Conservation (phyloP, 92 coral and sea anemone species). For the Ricordea florida region DNA sequence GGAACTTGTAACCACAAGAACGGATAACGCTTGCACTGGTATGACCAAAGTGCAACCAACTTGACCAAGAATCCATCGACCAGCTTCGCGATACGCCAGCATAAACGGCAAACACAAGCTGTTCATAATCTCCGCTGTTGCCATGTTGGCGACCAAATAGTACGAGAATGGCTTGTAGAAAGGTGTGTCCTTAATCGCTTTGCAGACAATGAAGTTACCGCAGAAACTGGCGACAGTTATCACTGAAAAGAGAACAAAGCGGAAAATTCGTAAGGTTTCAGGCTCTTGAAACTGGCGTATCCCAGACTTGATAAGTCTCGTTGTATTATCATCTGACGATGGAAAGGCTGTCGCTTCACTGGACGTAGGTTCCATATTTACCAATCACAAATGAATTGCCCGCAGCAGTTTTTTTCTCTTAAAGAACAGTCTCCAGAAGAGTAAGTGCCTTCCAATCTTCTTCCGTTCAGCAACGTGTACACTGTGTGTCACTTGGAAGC, state of each 20-base stretch:
- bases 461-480: too few relatives aligned
- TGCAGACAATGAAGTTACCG: conserved; percentile 52
- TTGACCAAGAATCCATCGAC: not conserved
- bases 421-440: too few relatives aligned
- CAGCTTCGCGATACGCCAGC: not conserved
- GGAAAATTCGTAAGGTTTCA: conserved; percentile 3
- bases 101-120: conserved; percentile 38
- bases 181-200: conserved; percentile 24
- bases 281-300: conserved; percentile 36
- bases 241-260: conserved; percentile 30
- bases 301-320: too few relatives aligned
- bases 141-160: conserved; percentile 56
- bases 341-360: too few relatives aligned
- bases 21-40: conserved; percentile 33
- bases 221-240: conserved; percentile 34
- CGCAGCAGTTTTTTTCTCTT: too few relatives aligned
- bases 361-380: too few relatives aligned
- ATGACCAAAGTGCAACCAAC: conserved; percentile 28
- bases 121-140: conserved; percentile 52
- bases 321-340: too few relatives aligned
- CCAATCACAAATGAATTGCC: too few relatives aligned
- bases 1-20: conserved; percentile 41
- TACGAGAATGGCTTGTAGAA: conserved; percentile 57
- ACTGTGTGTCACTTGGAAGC: too few relatives aligned
- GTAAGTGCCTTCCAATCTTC: too few relatives aligned